Base-by-base conservation (phyloP, 1,140 invertebrate species). In the Sminthurides bifidus region DNA sequence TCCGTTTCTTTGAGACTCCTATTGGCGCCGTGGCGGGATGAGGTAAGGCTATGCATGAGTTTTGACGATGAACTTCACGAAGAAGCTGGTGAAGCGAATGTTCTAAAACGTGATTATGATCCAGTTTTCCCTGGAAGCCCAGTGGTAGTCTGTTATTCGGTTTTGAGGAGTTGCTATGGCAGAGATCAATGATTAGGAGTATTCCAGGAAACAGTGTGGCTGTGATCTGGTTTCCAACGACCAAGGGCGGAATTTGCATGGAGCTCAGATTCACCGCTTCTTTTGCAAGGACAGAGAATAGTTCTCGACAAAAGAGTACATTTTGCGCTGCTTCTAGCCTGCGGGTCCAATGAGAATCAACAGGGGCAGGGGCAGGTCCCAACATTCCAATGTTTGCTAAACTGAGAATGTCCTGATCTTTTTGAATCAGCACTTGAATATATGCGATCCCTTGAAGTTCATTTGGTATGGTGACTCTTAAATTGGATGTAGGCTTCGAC, bases 141-240 rank as follows among this genome's bases (percentile, higher is more conserved):
- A 19, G 41, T 27, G 46, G 44, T 14, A 30, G 48, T 2, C 74
- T 71, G 15, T 46, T 45, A 41, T 56, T 52, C 40, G 50, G 70
- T 55, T 70, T 70, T 60, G 70, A 68, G 23, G 68, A 68, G 19
- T 70, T 72, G 31, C 70, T 71, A 61, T 79, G 77, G 65, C 75
- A 77, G 8, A 79, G 67, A 15, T 73, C 71, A 48, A 80, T 84
- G 72, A 67, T 81, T 69, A 75, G 72, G 66, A 96, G 89, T 57
- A 95, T 90, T 24, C 89, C 90, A 30, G 92, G 92, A 63, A 96
- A 80, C 26, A 95, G 79, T 38, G 91, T 92, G 14, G 90, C 89
- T 73, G 93, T 88, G 59, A 98, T 96, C 73, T 95, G 90, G 73
- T 95, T 96, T 41, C 90, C 91, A 45, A 95, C 87, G 27, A 96